These are phyloP conservation scores for Alfaro cultratus DNA, from an alignment of 2,797 vertebrate genomes.

Conservation along the genomic window DNA sequence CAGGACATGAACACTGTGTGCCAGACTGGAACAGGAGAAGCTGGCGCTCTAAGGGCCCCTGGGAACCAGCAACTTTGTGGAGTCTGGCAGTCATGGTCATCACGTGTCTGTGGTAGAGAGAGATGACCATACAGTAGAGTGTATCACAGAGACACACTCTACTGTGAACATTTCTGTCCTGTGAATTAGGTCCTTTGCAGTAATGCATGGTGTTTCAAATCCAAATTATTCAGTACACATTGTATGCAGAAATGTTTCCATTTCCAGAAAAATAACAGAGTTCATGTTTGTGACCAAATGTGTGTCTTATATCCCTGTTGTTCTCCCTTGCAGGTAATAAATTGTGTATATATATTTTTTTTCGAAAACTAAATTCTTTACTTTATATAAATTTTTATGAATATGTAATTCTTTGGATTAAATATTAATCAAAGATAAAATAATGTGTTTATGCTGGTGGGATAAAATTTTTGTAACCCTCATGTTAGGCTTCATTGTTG, in stretches of 20 bases:
- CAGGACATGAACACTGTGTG: conserved; percentile 76
- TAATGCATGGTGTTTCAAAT: conserved; percentile 5
- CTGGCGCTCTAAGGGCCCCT: conserved; percentile 60
- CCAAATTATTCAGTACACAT: neutral
- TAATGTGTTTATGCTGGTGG: neutral
- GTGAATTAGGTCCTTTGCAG: conserved; percentile 28
- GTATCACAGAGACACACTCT: conserved; percentile 28
- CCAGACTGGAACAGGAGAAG: conserved; percentile 45
- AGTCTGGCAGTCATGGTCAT: conserved; percentile 62
- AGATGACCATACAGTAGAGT: conserved; percentile 37
- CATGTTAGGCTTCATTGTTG: neutral
- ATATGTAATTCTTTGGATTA: neutral
- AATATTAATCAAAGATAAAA: neutral
- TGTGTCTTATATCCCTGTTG: neutral
- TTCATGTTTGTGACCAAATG: conserved; percentile 2
- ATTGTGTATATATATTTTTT: neutral
- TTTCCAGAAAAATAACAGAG: conserved; percentile 11
- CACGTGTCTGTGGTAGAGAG: conserved; percentile 63
- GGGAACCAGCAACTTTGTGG: conserved; percentile 60
- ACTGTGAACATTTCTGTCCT: conserved; percentile 30
- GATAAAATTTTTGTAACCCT: neutral
- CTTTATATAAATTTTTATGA: neutral
- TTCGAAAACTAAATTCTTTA: too few relatives aligned
- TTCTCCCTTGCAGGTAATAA: neutral
- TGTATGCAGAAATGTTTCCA: conserved; percentile 12